Evolutionary conservation across 2,113 vertebrate genomes (phyloP).

Genomic region (Dermatemys mawii): DNA sequence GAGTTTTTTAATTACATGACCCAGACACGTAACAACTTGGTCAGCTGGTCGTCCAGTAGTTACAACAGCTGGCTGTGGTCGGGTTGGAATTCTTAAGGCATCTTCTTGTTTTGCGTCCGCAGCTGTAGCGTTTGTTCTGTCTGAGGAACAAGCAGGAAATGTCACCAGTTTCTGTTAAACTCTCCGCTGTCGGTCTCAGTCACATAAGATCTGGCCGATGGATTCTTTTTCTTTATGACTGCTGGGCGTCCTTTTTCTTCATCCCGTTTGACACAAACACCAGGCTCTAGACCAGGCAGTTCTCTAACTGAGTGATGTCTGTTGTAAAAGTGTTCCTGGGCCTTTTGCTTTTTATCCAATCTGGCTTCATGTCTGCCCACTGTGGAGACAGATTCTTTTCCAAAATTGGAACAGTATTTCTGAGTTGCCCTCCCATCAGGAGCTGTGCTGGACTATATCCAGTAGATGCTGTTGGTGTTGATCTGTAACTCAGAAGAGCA

Average conservation of each 20-base stretch:
- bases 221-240: no score
- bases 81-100: no score
- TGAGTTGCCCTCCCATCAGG: no score
- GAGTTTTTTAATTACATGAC: no score
- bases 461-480: neutral
- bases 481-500: neutral
- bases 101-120: no score
- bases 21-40: no score
- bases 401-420: neutral
- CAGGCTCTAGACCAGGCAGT: neutral
- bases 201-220: neutral
- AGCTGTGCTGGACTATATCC: no score
- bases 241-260: neutral
- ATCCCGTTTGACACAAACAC: neutral
- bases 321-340: no score
- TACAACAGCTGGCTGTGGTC: no score
- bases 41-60: no score
- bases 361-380: neutral
- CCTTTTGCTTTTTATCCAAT: no score
- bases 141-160: neutral
- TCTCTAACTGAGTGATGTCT: neutral
- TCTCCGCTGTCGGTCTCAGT: neutral
- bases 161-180: neutral
- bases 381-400: neutral
- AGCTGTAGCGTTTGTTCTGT: neutral